phyloP scores from a whole-genome alignment of 92 coral and sea anemone genomes.

The Umimayanthus kanabou region DNA sequence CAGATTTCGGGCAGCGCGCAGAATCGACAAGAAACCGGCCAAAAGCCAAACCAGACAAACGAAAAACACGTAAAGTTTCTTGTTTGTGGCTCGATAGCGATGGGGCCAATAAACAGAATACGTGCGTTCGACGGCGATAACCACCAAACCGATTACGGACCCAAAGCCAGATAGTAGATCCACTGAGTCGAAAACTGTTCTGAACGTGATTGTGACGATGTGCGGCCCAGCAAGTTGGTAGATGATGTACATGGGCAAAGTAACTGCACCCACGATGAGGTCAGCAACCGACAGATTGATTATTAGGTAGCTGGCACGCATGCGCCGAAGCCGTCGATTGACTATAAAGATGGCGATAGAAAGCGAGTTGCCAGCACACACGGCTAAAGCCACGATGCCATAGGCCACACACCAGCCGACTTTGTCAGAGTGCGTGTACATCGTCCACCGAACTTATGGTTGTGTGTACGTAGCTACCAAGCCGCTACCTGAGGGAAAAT shows the following conservation, averaged over 20 bases:
- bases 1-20: conserved; percentile 26
- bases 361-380: conserved; percentile 49
- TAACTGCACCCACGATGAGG: conserved; percentile 67
- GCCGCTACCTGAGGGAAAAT: neutral
- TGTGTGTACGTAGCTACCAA: neutral
- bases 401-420: conserved; percentile 53
- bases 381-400: conserved; percentile 49
- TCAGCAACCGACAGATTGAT: conserved; percentile 65
- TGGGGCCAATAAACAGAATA: conserved; percentile 60
- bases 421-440: conserved; percentile 27
- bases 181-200: conserved; percentile 35
- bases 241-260: conserved; percentile 61
- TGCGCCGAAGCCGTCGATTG: conserved; percentile 57
- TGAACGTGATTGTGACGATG: conserved; percentile 11
- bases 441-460: neutral
- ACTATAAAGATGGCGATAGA: conserved; percentile 49
- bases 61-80: conserved; percentile 36
- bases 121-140: conserved; percentile 55
- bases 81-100: conserved; percentile 48
- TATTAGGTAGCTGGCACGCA: conserved; percentile 61
- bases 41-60: conserved; percentile 47
- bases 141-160: conserved; percentile 56
- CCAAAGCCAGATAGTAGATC: conserved; percentile 66
- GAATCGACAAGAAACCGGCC: conserved; percentile 24
- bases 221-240: conserved; percentile 23